Evolutionary conservation across 2,888 invertebrate species (phyloP), one percentile per base, ranked within the genome.

Genomic region (Biston betularia): DNA sequence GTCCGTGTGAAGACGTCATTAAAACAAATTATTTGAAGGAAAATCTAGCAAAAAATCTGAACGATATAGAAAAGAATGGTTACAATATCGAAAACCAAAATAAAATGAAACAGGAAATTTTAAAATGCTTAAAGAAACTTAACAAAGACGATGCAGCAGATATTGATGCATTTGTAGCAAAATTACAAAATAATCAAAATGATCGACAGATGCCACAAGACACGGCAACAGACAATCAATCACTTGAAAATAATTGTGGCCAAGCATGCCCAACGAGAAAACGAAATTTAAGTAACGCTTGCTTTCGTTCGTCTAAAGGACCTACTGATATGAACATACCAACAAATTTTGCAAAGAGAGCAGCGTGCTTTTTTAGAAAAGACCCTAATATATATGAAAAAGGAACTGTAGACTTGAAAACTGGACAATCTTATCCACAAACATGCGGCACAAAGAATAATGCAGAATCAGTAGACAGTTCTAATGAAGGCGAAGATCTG

Each of bases 21-120:
- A 49, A 48, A n/a, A 69, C 65, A 63, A 78, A 75, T 35, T 74
- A 81, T 66, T 68, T 81, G 6, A 82, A 80, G 70, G 67, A 65
- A 12, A 77, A 71, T 63, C 72, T 89, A 9, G 77, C 86, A 0
- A 88, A 83, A 68, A 79, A 80, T 53, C 69, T 89, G n/a, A 74
- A 77, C 54, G 82, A 85, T 24, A 70, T 88, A 9, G 84, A 87
- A 75, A 80, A 80, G 52, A 68, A 68, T 6, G 85, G 87, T 6
- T 79, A 84, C 48, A 79, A 63, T 15, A 42, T 60, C 12, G 49
- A 69, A 2, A 86, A 75, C 6, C 80, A 82, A 63, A 60, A 68
- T 1, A 85, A 80, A 75, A 89, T 89, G 79, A 85, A 77, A 48
- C 63, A 75, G 33, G 84, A 83, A 69, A 78, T 89, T 42, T 40